Conservation (phyloP, 1,140 invertebrate genomes). For the Ridgeia piscesae region DNA sequence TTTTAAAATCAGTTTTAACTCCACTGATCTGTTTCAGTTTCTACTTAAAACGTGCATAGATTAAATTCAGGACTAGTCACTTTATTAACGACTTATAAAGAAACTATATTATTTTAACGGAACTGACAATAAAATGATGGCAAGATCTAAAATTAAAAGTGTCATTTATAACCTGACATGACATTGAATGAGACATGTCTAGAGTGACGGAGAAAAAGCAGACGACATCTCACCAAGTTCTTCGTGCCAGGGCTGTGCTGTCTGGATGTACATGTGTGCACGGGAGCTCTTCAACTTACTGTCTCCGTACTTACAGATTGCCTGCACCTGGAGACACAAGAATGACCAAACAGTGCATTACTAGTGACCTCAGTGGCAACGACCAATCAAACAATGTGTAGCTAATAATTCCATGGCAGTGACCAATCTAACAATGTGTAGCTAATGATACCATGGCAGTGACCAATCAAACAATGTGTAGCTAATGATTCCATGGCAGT, state of each 20-base stretch:
- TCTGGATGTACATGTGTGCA: constrained; percentile 22
- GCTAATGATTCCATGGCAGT: too few relatives aligned
- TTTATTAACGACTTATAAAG: not conserved
- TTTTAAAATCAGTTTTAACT: not conserved
- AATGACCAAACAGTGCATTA: not conserved
- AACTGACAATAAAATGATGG: not conserved
- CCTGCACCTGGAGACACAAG: constrained; percentile 24
- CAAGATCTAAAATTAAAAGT: not conserved
- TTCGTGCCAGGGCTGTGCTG: constrained; percentile 8
- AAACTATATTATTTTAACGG: not conserved
- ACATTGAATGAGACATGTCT: not conserved
- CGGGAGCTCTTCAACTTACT: constrained; percentile 26
- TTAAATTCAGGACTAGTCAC: not conserved
- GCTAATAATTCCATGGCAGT: too few relatives aligned
- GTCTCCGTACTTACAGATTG: constrained; percentile 31
- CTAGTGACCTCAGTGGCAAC: too few relatives aligned
- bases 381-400: too few relatives aligned
- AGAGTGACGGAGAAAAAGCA: not conserved
- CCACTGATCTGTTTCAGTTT: not conserved
- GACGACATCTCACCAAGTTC: not conserved
- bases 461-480: too few relatives aligned
- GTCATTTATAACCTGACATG: too few relatives aligned
- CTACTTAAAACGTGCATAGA: not conserved
- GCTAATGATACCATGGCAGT: too few relatives aligned
- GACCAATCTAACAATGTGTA: too few relatives aligned